phyloP scores from a whole-genome alignment of 2,797 vertebrate species.

The Epinephelus malabaricus region DNA sequence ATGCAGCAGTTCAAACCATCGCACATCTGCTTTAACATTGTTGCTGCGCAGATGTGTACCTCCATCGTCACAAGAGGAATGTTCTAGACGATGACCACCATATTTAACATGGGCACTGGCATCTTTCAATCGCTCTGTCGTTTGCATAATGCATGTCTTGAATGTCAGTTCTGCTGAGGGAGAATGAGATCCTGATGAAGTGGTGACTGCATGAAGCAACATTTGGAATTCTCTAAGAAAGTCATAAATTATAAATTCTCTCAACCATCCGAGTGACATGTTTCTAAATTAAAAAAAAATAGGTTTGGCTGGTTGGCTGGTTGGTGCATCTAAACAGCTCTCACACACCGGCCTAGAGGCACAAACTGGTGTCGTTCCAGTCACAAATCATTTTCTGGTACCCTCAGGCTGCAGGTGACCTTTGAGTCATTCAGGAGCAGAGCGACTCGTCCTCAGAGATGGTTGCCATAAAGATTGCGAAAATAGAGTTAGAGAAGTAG shows the following conservation, averaged over 20 bases:
- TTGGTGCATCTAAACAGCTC: not conserved
- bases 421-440: slow-evolving; percentile 29
- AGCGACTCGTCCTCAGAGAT: slow-evolving; percentile 3
- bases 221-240: not conserved
- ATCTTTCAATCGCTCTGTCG: not conserved
- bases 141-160: slow-evolving; percentile 11
- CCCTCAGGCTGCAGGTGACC: slow-evolving; percentile 18
- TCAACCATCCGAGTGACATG: not conserved
- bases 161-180: not conserved
- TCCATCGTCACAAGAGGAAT: not conserved
- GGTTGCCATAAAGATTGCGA: not conserved
- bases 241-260: not conserved
- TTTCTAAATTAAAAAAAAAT: not conserved
- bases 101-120: slow-evolving; percentile 1
- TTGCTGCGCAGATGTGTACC: not conserved
- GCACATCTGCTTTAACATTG: slow-evolving; percentile 12
- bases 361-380: not conserved
- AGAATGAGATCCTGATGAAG: not conserved
- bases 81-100: not conserved
- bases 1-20: not conserved
- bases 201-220: not conserved
- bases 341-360: not conserved
- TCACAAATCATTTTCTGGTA: slow-evolving; percentile 1
- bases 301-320: not conserved
- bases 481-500: not conserved